A percentile compares a stretch with the other conserved stretches of the same genome.
Evolutionary conservation across 2,888 invertebrate species (phyloP).

Genomic region (Amblyjoppa proteus): DNA sequence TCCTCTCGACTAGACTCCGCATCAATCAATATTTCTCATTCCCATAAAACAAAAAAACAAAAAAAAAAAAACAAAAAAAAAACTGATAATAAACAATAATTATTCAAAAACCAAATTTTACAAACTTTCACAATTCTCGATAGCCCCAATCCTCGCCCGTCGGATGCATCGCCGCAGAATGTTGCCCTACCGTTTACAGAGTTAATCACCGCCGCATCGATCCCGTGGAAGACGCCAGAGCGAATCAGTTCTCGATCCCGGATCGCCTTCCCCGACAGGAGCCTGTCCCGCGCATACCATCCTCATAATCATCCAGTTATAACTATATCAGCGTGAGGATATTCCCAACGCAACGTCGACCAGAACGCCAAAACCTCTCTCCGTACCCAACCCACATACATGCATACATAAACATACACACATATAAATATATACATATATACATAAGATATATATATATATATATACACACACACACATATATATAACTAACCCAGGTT

Average conservation of each 20-base stretch:
- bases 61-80: too few species aligned
- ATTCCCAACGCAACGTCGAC: conserved; percentile 34
- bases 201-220: conserved; percentile 4
- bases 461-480: too few species aligned
- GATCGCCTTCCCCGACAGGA: conserved; percentile 16
- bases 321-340: conserved; percentile 14
- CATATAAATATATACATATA: too few species aligned
- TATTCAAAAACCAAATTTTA: too few species aligned
- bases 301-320: conserved; percentile 26
- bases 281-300: conserved; percentile 26
- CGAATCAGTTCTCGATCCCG: conserved; percentile 12
- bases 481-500: background rate
- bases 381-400: background rate
- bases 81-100: too few species aligned
- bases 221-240: conserved; percentile 9
- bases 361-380: conserved; percentile 16
- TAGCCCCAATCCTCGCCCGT: too few species aligned
- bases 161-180: background rate
- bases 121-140: too few species aligned
- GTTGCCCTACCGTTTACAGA: background rate
- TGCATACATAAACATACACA: too few species aligned
- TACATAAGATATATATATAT: too few species aligned
- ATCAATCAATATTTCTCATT: too few species aligned
- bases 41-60: too few species aligned
- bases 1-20: too few species aligned